Conservation (phyloP, 1,140 invertebrate genomes). For the Leptonema lineaticorne region DNA sequence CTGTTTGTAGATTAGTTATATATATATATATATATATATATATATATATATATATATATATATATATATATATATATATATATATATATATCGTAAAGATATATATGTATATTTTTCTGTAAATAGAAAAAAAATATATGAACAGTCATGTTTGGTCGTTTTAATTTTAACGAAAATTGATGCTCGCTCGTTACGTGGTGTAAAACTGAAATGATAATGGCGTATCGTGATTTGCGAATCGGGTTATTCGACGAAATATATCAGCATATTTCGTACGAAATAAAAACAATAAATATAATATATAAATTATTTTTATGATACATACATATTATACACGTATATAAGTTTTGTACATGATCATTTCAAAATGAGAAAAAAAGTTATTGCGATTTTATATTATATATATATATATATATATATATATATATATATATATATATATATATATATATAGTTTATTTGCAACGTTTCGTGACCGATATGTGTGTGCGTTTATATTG, state of each 20-base stretch:
- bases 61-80: too few relatives aligned
- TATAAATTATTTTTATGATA: not conserved
- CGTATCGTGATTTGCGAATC: not conserved
- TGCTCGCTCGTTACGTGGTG: not conserved
- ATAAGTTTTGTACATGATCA: not conserved
- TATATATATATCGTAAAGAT: too few relatives aligned
- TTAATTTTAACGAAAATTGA: not conserved
- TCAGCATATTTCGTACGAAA: too few relatives aligned
- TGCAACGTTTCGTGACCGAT: not conserved
- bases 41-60: too few relatives aligned
- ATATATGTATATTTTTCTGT: too few relatives aligned
- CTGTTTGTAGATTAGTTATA: too few relatives aligned
- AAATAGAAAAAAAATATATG: too few relatives aligned
- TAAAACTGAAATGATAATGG: not conserved
- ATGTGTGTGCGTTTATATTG: too few relatives aligned
- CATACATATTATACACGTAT: not conserved
- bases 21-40: too few relatives aligned
- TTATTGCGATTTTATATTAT: not conserved
- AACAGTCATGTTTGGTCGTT: not conserved
- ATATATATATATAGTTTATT: not conserved
- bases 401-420: not conserved
- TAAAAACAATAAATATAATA: too few relatives aligned
- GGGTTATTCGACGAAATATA: too few relatives aligned
- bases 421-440: not conserved
- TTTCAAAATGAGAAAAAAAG: not conserved